Evolutionary conservation across 2,888 invertebrate genomes (phyloP), one percentile per base, ranked within the genome.

Genomic region (Orthonevra nobilis): DNA sequence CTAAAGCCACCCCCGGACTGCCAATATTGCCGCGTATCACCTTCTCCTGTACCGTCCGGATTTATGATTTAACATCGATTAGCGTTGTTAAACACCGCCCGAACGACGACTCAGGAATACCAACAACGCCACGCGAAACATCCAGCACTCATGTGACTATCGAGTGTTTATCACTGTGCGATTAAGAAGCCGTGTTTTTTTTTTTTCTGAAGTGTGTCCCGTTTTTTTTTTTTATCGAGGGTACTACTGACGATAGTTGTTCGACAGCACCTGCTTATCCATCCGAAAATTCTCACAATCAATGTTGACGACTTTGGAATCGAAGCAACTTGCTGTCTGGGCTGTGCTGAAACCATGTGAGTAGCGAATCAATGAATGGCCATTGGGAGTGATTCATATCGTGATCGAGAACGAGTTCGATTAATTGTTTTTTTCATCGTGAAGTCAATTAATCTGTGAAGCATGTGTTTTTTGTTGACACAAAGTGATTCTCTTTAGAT

Each of bases 21-120:
- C 28, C 17, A 28, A 40, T 56, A 10, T 1, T n/a, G 30, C 56
- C 38, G 3, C 40, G 2, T 28, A 28, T 40, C 56, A 12, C 4
- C 23, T 4, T 40, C 2, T n/a, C n/a, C n/a, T 4, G 7, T 3
- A 28, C 19, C 56, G 40, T 40, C 40, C 40, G 40, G 56, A 3
- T 40, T 12, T n/a, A 56, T 40, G 40, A 40, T 40, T 56, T 40
- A 56, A 28, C 15, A 40, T 40, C 56, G 56, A 56, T 56, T 56
- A 56, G 40, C 14, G 40, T 40, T 40, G 40, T 56, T 56, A 28
- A 56, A 38, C 40, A 56, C 40, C 19, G 28, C n/a, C n/a, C 28
- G n/a, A 28, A 30, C 40, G 40, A 40, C 15, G 30, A 32, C 9
- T n/a, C n/a, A n/a, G n/a, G n/a, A 56, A 17, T 9, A 20, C 56